Conservation (phyloP, 2,113 vertebrate genomes). For the Alexandromys fortis region DNA sequence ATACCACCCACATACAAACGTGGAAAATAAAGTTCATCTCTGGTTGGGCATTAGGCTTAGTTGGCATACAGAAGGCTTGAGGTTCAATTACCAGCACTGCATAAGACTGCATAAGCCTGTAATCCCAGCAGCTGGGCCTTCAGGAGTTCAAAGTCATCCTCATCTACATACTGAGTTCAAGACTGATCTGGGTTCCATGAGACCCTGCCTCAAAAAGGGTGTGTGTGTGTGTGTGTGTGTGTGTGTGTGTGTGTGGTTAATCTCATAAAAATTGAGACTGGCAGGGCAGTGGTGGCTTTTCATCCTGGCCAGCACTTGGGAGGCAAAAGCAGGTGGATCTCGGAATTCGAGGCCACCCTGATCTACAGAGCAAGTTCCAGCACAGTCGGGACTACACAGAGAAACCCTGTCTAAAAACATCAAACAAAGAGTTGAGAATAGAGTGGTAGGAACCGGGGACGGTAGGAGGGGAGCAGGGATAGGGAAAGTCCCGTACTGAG, state of each 20-base stretch:
- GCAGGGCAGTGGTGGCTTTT: background rate
- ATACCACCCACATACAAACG: background rate
- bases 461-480: rapidly evolving
- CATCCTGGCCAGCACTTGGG: background rate
- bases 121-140: background rate
- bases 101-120: background rate
- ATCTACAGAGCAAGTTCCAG: background rate
- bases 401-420: background rate
- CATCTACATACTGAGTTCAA: background rate
- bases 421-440: background rate
- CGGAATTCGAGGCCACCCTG: background rate
- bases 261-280: background rate
- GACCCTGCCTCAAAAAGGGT: background rate
- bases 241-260: background rate
- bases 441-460: no score
- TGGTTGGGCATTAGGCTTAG: background rate
- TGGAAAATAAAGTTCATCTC: background rate
- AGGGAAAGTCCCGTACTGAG: background rate
- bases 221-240: no score
- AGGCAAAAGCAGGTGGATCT: background rate
- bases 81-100: background rate
- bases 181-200: background rate
- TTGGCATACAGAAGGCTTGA: background rate
- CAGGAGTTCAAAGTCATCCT: background rate
- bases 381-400: background rate